phyloP scores from a whole-genome alignment of 2,797 vertebrate species.

The Tachyglossus aculeatus region DNA sequence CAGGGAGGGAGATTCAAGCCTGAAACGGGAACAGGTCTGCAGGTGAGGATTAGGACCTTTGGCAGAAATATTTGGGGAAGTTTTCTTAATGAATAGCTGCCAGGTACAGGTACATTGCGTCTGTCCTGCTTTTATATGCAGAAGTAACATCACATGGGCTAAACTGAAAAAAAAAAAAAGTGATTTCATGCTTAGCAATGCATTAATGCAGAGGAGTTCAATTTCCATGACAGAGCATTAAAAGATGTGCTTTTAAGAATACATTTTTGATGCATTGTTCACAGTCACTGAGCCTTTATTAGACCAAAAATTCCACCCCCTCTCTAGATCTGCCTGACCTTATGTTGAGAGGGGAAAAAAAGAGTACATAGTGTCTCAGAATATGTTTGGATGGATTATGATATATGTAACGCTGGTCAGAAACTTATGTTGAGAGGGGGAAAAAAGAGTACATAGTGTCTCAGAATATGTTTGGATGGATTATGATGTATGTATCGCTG shows the following conservation, averaged over 20 bases:
- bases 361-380: slow-evolving; percentile 38
- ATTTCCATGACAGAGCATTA: slow-evolving; percentile 9
- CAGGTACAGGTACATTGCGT: not conserved
- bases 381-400: slow-evolving; percentile 40
- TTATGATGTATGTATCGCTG: slow-evolving; percentile 48
- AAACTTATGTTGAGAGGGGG: not conserved
- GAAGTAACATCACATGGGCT: too few relatives aligned
- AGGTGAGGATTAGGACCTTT: slow-evolving; percentile 41
- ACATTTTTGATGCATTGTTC: slow-evolving; percentile 37
- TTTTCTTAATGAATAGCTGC: not conserved
- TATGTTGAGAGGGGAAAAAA: not conserved
- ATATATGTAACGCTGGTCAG: slow-evolving; percentile 34
- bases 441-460: slow-evolving; percentile 32
- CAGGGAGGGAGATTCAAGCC: not conserved
- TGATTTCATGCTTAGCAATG: not conserved
- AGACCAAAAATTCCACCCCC: slow-evolving; percentile 27
- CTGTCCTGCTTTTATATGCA: slow-evolving; percentile 10
- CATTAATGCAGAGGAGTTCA: slow-evolving; percentile 29
- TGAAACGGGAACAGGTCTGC: slow-evolving; percentile 21
- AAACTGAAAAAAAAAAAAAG: not conserved
- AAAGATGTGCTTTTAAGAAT: slow-evolving; percentile 36
- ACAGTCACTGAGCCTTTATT: slow-evolving; percentile 26
- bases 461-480: slow-evolving; percentile 40
- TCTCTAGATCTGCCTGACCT: slow-evolving; percentile 12
- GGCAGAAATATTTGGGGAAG: slow-evolving; percentile 5